Evolutionary conservation across 1,140 invertebrate species (phyloP), one percentile per base, ranked within the genome.

Genomic region (Maconellicoccus hirsutus): DNA sequence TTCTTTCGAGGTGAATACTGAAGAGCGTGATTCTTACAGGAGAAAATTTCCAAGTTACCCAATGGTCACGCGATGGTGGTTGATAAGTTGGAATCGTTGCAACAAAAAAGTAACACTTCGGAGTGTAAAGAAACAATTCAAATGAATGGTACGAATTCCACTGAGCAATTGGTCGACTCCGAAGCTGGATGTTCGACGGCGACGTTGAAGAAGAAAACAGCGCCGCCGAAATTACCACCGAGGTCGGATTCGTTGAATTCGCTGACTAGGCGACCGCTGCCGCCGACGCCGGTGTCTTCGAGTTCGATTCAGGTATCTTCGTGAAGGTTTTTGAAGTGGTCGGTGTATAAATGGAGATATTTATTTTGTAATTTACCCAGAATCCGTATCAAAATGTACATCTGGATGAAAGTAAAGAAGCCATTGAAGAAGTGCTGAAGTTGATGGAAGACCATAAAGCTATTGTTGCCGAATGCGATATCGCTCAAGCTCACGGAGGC

Each of bases 161-260:
- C 82, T 85, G 25, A 86, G 86, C 16, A 84, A 88, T 73, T 87
- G 87, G 76, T 77, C 89, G 10, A 89, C 87, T 0, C 86, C 87
- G 0, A 87, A 90, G 78, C 87, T 91, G 79, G 87, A 91, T 59
- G 0, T 89, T 87, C 72, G 90, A 91, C 33, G 91, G 76, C 90
- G 89, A 38, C 89, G 89, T 3, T 90, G 90, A 0, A 72, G 66
- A 71, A n/a, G 33, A 14, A n/a, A 70, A 6, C 70, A 61, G 12
- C 70, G 42, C 21, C 71, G 66, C 72, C 72, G 3, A 72, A 72
- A 59, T 38, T 72, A 1, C 72, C 72, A 2, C 72, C 72, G 3
- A 66, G 72, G 21, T 42, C 42, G 7, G 72, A 70, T 33, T 72
- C 72, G 12, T 52, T 70, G 61, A 66, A 66, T 14, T 27, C 70